These are phyloP conservation scores for Pandemis corylana DNA, from an alignment of 2,888 invertebrate species.

Conservation along the genomic window DNA sequence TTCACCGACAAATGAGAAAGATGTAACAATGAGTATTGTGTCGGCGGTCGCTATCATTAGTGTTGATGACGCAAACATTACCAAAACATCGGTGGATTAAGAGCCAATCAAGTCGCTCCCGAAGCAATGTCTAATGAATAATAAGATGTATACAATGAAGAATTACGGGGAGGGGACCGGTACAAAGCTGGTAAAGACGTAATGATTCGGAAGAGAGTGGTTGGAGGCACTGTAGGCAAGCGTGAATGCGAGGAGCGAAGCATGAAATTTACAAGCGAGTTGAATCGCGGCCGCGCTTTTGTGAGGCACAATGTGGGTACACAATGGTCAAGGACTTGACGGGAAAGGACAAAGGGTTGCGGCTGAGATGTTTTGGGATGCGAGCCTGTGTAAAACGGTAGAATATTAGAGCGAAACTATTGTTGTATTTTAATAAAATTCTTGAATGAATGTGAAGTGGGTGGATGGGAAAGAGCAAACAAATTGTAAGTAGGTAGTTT, in stretches of 20 bases:
- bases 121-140: slow-evolving; percentile 59
- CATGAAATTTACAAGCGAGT: slow-evolving; percentile 81
- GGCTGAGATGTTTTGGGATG: slow-evolving; percentile 53
- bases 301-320: slow-evolving; percentile 66
- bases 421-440: slow-evolving; percentile 18
- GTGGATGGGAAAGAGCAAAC: slow-evolving; percentile 9
- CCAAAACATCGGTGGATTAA: slow-evolving; percentile 70
- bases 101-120: slow-evolving; percentile 76
- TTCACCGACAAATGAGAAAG: slow-evolving; percentile 59
- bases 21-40: slow-evolving; percentile 81
- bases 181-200: slow-evolving; percentile 77
- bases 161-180: slow-evolving; percentile 69
- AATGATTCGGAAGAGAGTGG: slow-evolving; percentile 83
- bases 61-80: slow-evolving; percentile 83
- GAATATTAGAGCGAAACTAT: slow-evolving; percentile 33
- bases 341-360: slow-evolving; percentile 75
- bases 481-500: neutral
- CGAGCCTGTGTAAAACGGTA: slow-evolving; percentile 42
- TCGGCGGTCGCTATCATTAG: slow-evolving; percentile 81
- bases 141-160: slow-evolving; percentile 73
- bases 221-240: slow-evolving; percentile 68
- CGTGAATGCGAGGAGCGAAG: slow-evolving; percentile 78
- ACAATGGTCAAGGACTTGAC: slow-evolving; percentile 82
- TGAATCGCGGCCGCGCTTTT: slow-evolving; percentile 80
- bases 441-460: slow-evolving; percentile 18